Evolutionary conservation across 2,888 invertebrate genomes (phyloP), one percentile per base, ranked within the genome.

Genomic region (Gnatocerus cornutus): DNA sequence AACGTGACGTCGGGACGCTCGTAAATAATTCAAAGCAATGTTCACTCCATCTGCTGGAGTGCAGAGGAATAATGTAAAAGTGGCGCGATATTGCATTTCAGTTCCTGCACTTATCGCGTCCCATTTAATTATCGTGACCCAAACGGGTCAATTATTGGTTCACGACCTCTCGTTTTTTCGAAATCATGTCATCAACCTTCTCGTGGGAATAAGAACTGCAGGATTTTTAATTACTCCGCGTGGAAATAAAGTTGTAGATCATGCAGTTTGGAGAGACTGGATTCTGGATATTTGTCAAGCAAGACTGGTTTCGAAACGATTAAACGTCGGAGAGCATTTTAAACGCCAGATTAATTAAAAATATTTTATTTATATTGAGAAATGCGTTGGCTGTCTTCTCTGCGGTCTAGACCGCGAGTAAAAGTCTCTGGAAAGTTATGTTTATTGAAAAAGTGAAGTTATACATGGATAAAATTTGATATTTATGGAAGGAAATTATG

Each of bases 21-120:
- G 55, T 46, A 63, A 68, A 62, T 55, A 68, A 46, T 68, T 68
- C 39, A 62, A 46, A 64, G 68, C 71, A 74, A 75, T 73, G 72
- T 74, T 75, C 73, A 70, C 77, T 73, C 76, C 77, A 77, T 77
- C 77, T 77, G 77, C 71, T 59, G 58, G 58, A 59, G 52, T 50
- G 16, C 4, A 27, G 43, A 7, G 33, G 67, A 65, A 67, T 67
- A 50, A 50, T 43, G n/a, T 66, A 74, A 73, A 71, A 73, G 64
- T 68, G 52, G 61, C 29, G 58, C 50, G 65, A 73, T 62, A 73
- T 73, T 73, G 71, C 73, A 69, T 68, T 69, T 48, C 29, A 21
- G 16, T 4, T 53, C 53, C 33, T 9, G 29, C n/a, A 33, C n/a
- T 55, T 55, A 55, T 55, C 39, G 55, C 39, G 55, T 30, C 37